Base-by-base conservation (phyloP, 2,113 vertebrate genomes). In the Thunnus thynnus region DNA sequence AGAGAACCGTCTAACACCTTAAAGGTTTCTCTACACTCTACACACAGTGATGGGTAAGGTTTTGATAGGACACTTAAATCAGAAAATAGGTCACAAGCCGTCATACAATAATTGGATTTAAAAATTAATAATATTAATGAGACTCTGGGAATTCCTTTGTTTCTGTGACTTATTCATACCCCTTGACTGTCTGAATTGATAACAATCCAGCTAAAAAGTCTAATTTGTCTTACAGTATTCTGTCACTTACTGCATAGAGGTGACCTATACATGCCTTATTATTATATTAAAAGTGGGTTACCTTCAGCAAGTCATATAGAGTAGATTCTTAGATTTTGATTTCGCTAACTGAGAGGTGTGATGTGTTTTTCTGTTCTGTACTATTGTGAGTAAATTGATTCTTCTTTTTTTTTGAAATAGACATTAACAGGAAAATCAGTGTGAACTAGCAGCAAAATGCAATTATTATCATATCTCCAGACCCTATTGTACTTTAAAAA, bases 111-210 rank as follows among this genome's bases (percentile, higher is more conserved):
- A 94, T 94, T 95, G 91, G 86, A 92, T 95, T 94, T 93, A 95
- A 95, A 94, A 93, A 94, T 95, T 94, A 85, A 94, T 89, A 88
- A 73, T 88, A 94, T 94, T 93, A 95, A 94, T 94, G 92, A 88
- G 86, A 85, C 77, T 56, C 22, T 12, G 86, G 89, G 92, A 86
- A 89, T 93, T 91, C 77, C 86, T 91, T 94, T 93, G 88, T 93
- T 92, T 91, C 86, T 32, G 64, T 89, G 77, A 92, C 90, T 93
- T 92, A 93, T 94, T 94, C 85, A 91, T 91, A 84, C 67, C 80
- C 85, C 88, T 83, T 77, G 77, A 91, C 85, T 89, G 80, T 93
- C 86, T 90, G 86, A 87, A 82, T 84, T 79, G 77, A 90, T 93
- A 92, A 84, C 68, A 83, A 88, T 83, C 83, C 80, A 81, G 73